Base-by-base conservation (phyloP, 2,113 vertebrate species). In the Podarcis raffonei region DNA sequence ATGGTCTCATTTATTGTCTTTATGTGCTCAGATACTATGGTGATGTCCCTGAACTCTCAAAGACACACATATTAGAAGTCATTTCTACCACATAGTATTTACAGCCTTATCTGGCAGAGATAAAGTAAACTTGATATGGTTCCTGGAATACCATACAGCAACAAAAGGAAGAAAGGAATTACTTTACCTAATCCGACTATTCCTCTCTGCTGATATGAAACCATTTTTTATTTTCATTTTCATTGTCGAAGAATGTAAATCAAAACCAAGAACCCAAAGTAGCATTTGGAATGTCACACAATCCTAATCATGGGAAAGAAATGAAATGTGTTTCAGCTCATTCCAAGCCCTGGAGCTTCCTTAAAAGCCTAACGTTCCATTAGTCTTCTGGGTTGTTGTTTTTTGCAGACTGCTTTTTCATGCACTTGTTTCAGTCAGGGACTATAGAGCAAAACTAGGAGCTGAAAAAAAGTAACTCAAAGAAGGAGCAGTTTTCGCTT, bases 21-120 rank as follows among this genome's bases (percentile, higher is more conserved):
- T 87, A 23, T 68, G 62, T 87, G 62, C 89, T 82, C 13, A 69
- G n/a, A 78, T 81, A 76, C 72, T 79, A 12, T 81, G 16, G 27
- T 83, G 39, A 81, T 81, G 81, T 9, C 35, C 13, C 69, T 92
- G 88, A 91, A 71, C 65, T 75, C 37, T 35, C 66, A 62, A 42
- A 78, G 48, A 13, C 53, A 30, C 16, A 83, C 25, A 7, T 92
- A 81, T 12, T 48, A 65, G 5, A 16, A 2, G 68, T 92, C 30
- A 89, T 20, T 90, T 89, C 23, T 27, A 4, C 81, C 72, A 65
- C 6, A 0, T 9, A 84, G 18, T 89, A 72, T 37, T 3, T 87
- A 6, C 87, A 88, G 27, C 65, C 57, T 30, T 80, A 42, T 62
- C 53, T 84, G 69, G 79, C 23, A 81, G 90, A 92, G 77, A 81